Evolutionary conservation across 2,113 vertebrate genomes (phyloP).

Genomic region (Smithornis capensis): DNA sequence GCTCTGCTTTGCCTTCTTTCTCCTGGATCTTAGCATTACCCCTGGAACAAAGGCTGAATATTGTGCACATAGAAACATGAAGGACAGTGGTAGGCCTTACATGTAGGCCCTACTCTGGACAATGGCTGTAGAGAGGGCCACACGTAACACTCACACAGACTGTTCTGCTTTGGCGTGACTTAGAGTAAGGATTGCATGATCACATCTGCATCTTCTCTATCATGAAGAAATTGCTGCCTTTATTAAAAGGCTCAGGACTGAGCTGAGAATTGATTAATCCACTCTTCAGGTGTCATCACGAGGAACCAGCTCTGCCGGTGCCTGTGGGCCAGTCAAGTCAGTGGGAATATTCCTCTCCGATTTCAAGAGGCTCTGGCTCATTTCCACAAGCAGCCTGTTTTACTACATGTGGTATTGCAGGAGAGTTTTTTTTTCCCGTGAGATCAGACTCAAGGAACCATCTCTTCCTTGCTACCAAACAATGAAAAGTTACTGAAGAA

Average conservation of each 20-base stretch:
- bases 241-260: background rate
- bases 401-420: background rate
- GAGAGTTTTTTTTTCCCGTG: background rate
- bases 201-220: background rate
- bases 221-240: background rate
- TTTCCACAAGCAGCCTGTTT: background rate
- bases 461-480: background rate
- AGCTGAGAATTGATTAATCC: background rate
- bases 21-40: background rate
- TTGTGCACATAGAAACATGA: background rate
- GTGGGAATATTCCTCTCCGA: background rate
- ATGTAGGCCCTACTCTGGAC: background rate
- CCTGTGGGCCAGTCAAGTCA: background rate
- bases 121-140: no score
- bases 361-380: background rate
- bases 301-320: background rate
- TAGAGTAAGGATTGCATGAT: accelerated
- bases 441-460: background rate
- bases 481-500: background rate
- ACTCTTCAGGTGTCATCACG: background rate
- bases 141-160: background rate
- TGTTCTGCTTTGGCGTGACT: accelerated
- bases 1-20: background rate
- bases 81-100: background rate
- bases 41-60: background rate